These are phyloP conservation scores for Galagoides demidoff DNA, from an alignment of 2,797 vertebrate species.

Conservation along the genomic window DNA sequence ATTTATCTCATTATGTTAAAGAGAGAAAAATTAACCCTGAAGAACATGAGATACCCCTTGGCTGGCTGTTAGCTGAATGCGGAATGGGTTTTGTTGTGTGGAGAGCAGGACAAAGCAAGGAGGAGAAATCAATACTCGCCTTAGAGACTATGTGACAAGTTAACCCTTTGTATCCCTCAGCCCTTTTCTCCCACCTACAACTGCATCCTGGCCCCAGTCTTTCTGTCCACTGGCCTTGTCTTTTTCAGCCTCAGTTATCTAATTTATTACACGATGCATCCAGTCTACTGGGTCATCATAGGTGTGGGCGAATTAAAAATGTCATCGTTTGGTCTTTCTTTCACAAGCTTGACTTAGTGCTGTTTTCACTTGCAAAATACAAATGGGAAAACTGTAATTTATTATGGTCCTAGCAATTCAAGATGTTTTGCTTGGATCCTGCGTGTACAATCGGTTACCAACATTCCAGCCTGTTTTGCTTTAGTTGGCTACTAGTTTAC, in stretches of 20 bases:
- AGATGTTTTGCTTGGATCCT: conserved; percentile 90
- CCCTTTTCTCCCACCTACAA: conserved; percentile 52
- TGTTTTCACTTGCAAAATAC: conserved; percentile 89
- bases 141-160: conserved; percentile 80
- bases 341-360: conserved; percentile 85
- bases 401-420: conserved; percentile 88
- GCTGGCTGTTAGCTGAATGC: conserved; percentile 78
- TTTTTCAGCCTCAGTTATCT: conserved; percentile 15
- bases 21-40: conserved; percentile 94
- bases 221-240: neutral
- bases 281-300: conserved; percentile 51
- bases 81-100: conserved; percentile 63
- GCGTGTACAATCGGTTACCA: conserved; percentile 84
- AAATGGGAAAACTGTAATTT: conserved; percentile 90
- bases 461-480: conserved; percentile 88
- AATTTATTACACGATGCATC: conserved; percentile 20
- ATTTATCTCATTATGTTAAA: conserved; percentile 97
- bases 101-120: neutral
- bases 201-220: neutral
- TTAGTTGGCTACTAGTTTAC: conserved; percentile 89
- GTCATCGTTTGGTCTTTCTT: conserved; percentile 82
- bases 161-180: conserved; percentile 70
- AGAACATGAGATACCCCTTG: conserved; percentile 89
- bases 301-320: conserved; percentile 78
- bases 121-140: conserved; percentile 62